Base-by-base conservation (phyloP, 2,888 invertebrate species). In the Oasisia sp. region DNA sequence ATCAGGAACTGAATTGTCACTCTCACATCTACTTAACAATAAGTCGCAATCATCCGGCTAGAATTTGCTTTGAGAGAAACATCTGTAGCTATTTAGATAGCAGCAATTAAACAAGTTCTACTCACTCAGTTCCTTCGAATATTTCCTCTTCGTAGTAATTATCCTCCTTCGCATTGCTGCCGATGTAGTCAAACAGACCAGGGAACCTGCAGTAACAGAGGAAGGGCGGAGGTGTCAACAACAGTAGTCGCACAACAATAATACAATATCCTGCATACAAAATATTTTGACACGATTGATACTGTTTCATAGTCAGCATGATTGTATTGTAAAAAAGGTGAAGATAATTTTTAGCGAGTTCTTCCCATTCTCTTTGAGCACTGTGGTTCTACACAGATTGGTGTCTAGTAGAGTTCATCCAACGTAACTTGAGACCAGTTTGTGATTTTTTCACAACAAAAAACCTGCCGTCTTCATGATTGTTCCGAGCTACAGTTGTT, bases 171-270 rank as follows among this genome's bases (percentile, higher is more conserved):
- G 93, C 93, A n/a, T 94, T 94, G 19, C 93, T 93, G 0, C 96
- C 95, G 50, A 98, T 96, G 94, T 96, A 97, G 89, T 97, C 97
- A 95, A 98, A 97, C 32, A 99, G 96, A 32, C 97, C 97, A 0
- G 98, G 98, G 96, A 97, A 99, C 93, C 96, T 96, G 93, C 44
- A 74, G 19, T 27, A 74, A 74, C 4, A 27, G 19, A 74, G 27
- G 27, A 1, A 27, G 19, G 74, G 27, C 4, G 0, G 19, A 74
- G 5, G 27, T 74, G 74, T 74, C 74, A 74, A 74, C 74, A 74
- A 74, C 0, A 74, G 74, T 19, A 27, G 74, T 74, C 74, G 27
- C 5, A 74, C 74, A 74, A 74, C 74, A 74, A 74, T 27, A 74
- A 74, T 4, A 74, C n/a, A 19, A 90, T n/a, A 38, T 38, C 19